A percentile compares a stretch with the other conserved stretches of the same genome.
Conservation (phyloP, 2,113 vertebrate genomes). For the Lonchura striata region DNA sequence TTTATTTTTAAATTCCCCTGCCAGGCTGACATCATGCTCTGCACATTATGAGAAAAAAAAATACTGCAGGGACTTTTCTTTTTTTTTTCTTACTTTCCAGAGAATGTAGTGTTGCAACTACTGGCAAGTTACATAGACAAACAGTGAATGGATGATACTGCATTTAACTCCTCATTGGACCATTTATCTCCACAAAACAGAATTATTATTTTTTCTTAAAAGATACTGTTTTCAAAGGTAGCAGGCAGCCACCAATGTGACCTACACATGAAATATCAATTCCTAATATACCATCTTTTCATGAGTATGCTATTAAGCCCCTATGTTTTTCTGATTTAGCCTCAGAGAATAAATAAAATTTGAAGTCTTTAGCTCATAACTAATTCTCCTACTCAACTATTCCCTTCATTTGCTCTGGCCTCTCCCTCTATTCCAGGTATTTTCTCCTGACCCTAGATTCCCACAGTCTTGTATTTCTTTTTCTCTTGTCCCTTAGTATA, state of each 20-base stretch:
- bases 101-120: slow-evolving; percentile 47
- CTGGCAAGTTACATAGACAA: slow-evolving; percentile 17
- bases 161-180: slow-evolving; percentile 15
- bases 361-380: background rate
- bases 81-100: background rate
- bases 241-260: background rate
- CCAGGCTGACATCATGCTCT: slow-evolving; percentile 38
- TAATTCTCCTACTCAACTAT: background rate
- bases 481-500: background rate
- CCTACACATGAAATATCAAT: background rate
- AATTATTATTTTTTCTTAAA: background rate
- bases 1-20: slow-evolving; percentile 49
- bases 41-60: slow-evolving; percentile 42
- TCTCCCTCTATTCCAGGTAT: background rate
- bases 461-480: background rate
- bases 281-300: background rate
- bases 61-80: background rate
- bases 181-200: background rate
- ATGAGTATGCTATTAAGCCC: background rate
- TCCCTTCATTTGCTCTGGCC: background rate
- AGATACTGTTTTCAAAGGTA: background rate
- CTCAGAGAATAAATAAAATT: background rate
- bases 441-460: background rate
- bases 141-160: background rate
- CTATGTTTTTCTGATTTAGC: background rate